These are phyloP conservation scores for Mustela lutreola DNA, from an alignment of 2,113 vertebrate species.

Conservation along the genomic window DNA sequence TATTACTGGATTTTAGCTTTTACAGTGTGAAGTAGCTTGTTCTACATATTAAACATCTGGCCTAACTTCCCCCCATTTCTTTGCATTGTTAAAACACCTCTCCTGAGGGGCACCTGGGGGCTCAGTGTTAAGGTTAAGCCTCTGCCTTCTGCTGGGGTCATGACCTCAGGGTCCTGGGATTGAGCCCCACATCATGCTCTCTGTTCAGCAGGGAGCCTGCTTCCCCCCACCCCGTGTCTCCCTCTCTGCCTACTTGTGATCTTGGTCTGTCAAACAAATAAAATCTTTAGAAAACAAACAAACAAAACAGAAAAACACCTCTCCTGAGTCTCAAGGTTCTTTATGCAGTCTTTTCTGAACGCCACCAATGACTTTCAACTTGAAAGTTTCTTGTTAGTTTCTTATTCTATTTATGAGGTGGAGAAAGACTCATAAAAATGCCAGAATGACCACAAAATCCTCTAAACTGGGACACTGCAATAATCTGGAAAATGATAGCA, in stretches of 20 bases:
- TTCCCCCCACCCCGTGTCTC: too few species aligned
- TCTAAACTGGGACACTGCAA: constrained; percentile 12
- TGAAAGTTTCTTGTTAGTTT: constrained; percentile 20
- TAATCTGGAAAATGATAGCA: constrained; percentile 8
- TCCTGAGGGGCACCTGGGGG: not conserved
- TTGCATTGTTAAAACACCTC: not conserved
- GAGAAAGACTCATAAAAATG: constrained; percentile 36
- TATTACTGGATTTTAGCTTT: not conserved
- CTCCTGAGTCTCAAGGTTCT: not conserved
- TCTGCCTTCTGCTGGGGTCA: too few species aligned
- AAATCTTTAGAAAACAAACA: too few species aligned
- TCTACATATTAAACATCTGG: constrained; percentile 29
- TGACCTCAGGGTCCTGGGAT: too few species aligned
- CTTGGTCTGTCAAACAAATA: too few species aligned
- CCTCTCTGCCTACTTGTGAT: too few species aligned
- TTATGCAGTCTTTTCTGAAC: constrained; percentile 15
- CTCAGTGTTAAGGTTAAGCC: too few species aligned
- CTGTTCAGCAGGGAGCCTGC: too few species aligned
- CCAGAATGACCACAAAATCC: constrained; percentile 1
- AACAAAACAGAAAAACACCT: not conserved
- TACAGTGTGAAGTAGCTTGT: constrained; percentile 20
- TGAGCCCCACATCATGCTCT: too few species aligned
- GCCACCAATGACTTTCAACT: not conserved
- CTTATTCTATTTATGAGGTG: constrained; percentile 41
- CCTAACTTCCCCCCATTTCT: constrained; percentile 13